A percentile compares a stretch with the other conserved stretches of the same genome.
Evolutionary conservation across 2,888 invertebrate species (phyloP).

Genomic region (Noctua comes): DNA sequence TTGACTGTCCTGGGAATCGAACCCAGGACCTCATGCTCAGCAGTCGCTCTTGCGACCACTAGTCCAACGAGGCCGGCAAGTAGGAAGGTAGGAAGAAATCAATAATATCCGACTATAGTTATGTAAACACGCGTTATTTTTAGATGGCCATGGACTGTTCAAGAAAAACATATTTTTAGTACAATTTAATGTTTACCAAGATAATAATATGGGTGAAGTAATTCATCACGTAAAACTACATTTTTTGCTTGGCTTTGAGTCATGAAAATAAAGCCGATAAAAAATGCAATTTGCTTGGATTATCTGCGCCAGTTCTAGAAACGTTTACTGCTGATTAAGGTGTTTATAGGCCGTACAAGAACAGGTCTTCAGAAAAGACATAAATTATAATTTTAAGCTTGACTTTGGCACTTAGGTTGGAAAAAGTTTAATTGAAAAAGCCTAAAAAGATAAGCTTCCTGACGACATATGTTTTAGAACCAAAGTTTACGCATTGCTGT

Average conservation of each 20-base stretch:
- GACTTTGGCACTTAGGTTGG: background rate
- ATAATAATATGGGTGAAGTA: conserved; percentile 2
- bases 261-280: background rate
- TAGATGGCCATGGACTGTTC: conserved; percentile 44
- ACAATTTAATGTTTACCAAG: conserved; percentile 25
- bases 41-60: background rate
- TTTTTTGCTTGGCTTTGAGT: conserved; percentile 16
- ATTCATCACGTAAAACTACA: conserved; percentile 16
- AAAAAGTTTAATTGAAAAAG: background rate
- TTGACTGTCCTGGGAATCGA: background rate
- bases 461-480: background rate
- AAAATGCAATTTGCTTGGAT: background rate
- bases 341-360: background rate
- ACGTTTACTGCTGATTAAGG: background rate
- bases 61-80: background rate
- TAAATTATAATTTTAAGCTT: background rate
- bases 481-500: conserved; percentile 5
- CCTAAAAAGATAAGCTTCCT: too few species aligned
- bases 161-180: conserved; percentile 42
- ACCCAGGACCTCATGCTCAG: background rate
- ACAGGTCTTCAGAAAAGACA: background rate
- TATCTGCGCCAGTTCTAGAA: conserved; percentile 6
- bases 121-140: conserved; percentile 38
- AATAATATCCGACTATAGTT: conserved; percentile 10
- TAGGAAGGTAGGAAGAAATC: background rate